Base-by-base conservation (phyloP, 2,797 vertebrate species). In the Sphaeramia orbicularis region DNA sequence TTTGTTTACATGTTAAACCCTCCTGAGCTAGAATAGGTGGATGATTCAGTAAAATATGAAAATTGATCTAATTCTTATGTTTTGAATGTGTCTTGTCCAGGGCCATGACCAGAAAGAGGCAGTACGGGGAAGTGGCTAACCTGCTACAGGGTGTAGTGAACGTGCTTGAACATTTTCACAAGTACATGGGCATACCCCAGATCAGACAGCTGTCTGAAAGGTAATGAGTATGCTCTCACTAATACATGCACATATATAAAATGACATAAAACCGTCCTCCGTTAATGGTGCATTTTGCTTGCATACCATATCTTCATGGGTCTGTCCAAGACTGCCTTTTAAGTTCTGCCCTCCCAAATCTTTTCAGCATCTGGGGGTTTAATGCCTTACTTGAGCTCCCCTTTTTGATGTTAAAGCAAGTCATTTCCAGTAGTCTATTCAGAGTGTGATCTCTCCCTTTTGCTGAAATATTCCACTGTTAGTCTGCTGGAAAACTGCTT, bases 181-280 rank as follows among this genome's bases (percentile, higher is more conserved):
- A 97, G 63, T 99, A 99, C 78, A 98, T 99, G 97, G 95, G 96
- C 53, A 98, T 99, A 80, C 96, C 96, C 8, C 98, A 99, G 93
- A 99, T 99, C 84, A 96, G 97, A 27, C 98, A 99, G 88, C 97
- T 99, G 51, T 97, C 97, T 0, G 97, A 99, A 89, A 97, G 98
- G 98, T 99, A 92, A 91, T 24, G 18, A 16, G 36, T 7, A 40
- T 36, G 13, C 61, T 42, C 42, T 58, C 62, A 55, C 14, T 7
- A 9, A 50, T 54, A 43, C 36, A 66, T n/a, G 32, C 43, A 62
- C 10, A 42, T 53, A 54, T 44, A 50, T 24, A 45, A 4, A 42
- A 27, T 4, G 32, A 35, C 32, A 35, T 35, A 35, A 4, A 13
- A 1, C 10, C 27, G 2, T 18, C n/a, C 7, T 30, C 13, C 43